Conservation (phyloP, 1,140 invertebrate genomes). For the Plectus sambesii region DNA sequence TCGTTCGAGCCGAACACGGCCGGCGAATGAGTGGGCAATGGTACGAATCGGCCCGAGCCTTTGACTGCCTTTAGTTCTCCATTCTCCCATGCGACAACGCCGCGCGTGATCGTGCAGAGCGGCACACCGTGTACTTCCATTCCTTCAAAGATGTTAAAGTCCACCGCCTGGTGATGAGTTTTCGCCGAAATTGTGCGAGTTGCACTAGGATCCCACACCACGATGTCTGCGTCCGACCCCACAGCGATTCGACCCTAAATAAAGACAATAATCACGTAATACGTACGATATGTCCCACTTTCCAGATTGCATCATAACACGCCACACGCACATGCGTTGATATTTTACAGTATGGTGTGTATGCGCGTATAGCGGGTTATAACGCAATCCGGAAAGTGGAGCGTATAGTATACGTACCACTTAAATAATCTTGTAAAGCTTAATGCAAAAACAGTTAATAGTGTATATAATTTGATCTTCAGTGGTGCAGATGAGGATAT, state of each 20-base stretch:
- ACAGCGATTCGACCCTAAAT: conserved; percentile 63
- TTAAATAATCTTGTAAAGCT: too few relatives aligned
- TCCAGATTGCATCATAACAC: too few relatives aligned
- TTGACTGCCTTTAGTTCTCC: conserved; percentile 17
- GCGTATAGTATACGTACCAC: too few relatives aligned
- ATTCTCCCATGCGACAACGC: conserved; percentile 28
- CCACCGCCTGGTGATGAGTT: conserved; percentile 78
- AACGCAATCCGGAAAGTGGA: too few relatives aligned
- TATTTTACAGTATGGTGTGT: too few relatives aligned
- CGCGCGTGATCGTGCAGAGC: conserved; percentile 27
- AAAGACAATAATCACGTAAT: too few relatives aligned
- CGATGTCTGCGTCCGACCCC: conserved; percentile 91
- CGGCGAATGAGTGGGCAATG: conserved; percentile 9
- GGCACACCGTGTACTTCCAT: conserved; percentile 64
- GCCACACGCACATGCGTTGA: too few relatives aligned
- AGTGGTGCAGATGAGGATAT: too few relatives aligned
- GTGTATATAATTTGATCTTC: too few relatives aligned
- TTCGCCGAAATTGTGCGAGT: conserved; percentile 76
- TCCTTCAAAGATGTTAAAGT: conserved; percentile 97
- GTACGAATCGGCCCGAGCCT: conserved; percentile 20
- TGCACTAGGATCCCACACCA: conserved; percentile 82
- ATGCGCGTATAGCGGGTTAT: too few relatives aligned
- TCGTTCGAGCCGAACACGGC: conserved; percentile 18
- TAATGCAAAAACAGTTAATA: too few relatives aligned
- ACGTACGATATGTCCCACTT: too few relatives aligned